Percentiles rank a stretch among this genome's conserved stretches.
Conservation (phyloP, 2,797 vertebrate species). For the Smutsia gigantea region DNA sequence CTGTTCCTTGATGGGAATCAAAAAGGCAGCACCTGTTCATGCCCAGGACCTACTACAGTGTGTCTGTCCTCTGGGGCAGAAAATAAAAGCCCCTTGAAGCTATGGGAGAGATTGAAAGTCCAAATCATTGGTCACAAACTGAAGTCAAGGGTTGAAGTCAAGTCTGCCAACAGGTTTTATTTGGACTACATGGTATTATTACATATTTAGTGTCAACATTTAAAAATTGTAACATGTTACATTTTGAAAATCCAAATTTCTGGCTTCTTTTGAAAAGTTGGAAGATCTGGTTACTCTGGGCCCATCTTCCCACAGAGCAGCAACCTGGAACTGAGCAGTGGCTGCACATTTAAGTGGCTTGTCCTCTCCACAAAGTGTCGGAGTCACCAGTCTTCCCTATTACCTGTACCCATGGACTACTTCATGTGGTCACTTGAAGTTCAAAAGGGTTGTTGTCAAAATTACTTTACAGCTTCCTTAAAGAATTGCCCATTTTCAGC, state of each 20-base stretch:
- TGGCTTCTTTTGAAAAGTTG: conserved; percentile 1
- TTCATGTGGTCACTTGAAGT: background rate
- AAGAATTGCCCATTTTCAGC: background rate
- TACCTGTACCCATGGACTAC: background rate
- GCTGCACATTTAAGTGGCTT: rapidly evolving
- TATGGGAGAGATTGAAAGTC: background rate
- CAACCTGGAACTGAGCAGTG: background rate
- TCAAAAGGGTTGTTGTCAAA: background rate
- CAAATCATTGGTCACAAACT: background rate
- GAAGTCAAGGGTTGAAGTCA: too few relatives aligned
- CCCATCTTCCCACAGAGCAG: background rate
- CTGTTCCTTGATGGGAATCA: background rate
- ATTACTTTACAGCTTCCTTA: background rate
- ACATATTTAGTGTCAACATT: background rate
- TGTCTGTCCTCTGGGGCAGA: background rate
- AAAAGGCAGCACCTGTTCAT: background rate
- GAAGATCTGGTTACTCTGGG: background rate
- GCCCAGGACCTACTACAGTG: background rate
- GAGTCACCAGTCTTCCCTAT: background rate
- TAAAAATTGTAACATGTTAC: background rate
- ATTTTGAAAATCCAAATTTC: background rate
- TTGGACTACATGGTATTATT: background rate
- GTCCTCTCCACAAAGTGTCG: rapidly evolving
- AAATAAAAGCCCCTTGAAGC: background rate
- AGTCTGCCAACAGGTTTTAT: background rate